Evolutionary conservation across 2,888 invertebrate genomes (phyloP).

Genomic region (Chorisops tibialis): DNA sequence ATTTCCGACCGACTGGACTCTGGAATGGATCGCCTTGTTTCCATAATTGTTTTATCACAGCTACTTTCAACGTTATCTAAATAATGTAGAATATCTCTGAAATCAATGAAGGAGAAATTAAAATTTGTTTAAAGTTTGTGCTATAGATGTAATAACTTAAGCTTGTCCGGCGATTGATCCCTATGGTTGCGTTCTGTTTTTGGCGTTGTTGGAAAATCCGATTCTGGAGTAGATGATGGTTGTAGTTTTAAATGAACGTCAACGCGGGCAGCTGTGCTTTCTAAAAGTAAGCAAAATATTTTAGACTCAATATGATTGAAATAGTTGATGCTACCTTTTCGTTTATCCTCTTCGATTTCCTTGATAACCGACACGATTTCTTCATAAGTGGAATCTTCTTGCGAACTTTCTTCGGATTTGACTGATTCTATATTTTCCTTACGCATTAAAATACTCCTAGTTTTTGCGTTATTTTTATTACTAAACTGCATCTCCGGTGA

Average conservation of each 20-base stretch:
- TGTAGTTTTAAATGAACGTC: conserved; percentile 27
- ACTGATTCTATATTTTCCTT: conserved; percentile 26
- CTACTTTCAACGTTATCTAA: conserved; percentile 51
- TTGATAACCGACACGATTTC: conserved; percentile 52
- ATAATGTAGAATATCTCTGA: conserved; percentile 49
- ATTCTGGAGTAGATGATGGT: not conserved
- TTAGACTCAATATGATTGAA: not conserved
- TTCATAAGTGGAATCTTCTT: conserved; percentile 48
- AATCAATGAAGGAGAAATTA: conserved; percentile 8
- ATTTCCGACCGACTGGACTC: conserved; percentile 49
- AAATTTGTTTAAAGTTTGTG: not conserved
- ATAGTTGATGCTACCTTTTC: conserved; percentile 39
- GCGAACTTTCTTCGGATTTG: conserved; percentile 40
- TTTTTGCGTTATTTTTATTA: not conserved
- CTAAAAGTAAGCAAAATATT: not conserved
- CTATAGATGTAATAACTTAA: conserved; percentile 33
- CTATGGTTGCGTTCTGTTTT: not conserved
- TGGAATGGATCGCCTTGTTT: conserved; percentile 48
- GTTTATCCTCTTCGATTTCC: conserved; percentile 52
- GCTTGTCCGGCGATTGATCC: conserved; percentile 26
- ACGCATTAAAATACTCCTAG: conserved; percentile 35
- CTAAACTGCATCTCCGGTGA: conserved; percentile 2
- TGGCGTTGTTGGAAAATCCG: not conserved
- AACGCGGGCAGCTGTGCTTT: not conserved
- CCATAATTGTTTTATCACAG: conserved; percentile 49